phyloP scores from a whole-genome alignment of 2,113 vertebrate genomes.

The Argyrosomus japonicus region DNA sequence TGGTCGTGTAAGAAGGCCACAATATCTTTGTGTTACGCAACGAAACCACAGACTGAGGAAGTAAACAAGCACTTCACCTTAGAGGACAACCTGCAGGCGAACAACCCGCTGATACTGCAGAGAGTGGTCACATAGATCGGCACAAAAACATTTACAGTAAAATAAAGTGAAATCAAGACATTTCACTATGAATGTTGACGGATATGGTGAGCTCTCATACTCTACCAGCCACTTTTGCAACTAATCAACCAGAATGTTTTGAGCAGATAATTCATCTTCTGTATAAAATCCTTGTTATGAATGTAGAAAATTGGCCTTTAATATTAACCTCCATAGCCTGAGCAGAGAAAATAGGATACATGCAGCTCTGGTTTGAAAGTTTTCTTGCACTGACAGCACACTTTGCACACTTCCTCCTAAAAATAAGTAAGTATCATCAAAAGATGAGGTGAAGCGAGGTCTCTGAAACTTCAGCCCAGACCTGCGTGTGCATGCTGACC shows the following conservation, averaged over 20 bases:
- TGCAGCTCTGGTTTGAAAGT: not conserved
- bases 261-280: not conserved
- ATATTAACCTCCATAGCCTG: not conserved
- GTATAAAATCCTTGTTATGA: not conserved
- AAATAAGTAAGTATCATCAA: not conserved
- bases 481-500: slow-evolving; percentile 22
- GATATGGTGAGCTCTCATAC: not conserved
- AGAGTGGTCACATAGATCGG: no score
- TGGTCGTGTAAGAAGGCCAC: not conserved
- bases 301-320: not conserved
- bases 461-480: not conserved
- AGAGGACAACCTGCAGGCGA: not conserved
- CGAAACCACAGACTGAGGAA: slow-evolving; percentile 16
- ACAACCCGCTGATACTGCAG: not conserved
- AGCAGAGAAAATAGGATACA: not conserved
- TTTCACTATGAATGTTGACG: not conserved
- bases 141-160: not conserved
- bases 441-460: slow-evolving; percentile 1
- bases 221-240: not conserved
- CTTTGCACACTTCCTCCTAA: not conserved
- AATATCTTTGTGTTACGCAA: not conserved
- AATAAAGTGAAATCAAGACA: slow-evolving; percentile 1
- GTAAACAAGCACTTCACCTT: slow-evolving; percentile 20
- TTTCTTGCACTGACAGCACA: not conserved
- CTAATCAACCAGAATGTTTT: not conserved